Conservation (phyloP, 2,888 invertebrate species). For the Lasioglossum zephyrum region DNA sequence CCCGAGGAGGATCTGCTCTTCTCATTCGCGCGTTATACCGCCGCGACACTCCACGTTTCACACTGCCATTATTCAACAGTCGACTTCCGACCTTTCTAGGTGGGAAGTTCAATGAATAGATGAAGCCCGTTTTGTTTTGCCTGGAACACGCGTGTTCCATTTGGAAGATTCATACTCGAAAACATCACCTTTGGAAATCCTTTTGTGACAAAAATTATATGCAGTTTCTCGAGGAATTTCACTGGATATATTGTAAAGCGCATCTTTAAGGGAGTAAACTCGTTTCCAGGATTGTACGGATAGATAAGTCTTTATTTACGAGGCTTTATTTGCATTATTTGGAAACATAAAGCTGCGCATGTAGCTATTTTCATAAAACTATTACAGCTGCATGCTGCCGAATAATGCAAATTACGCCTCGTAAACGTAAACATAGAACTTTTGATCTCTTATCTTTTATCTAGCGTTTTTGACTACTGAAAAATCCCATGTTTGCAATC, state of each 20-base stretch:
- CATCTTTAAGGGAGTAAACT: background rate
- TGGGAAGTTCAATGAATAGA: background rate
- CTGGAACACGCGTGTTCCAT: background rate
- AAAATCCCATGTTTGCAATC: too few relatives aligned
- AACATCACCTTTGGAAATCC: background rate
- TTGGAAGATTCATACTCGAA: background rate
- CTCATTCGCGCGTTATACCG: slow-evolving; percentile 57
- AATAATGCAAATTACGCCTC: too few relatives aligned
- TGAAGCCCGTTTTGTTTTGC: background rate
- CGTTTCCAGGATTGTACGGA: too few relatives aligned
- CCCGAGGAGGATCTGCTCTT: slow-evolving; percentile 59
- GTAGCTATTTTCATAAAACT: too few relatives aligned
- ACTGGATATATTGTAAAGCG: background rate
- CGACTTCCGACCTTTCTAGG: slow-evolving; percentile 12
- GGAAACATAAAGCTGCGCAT: too few relatives aligned
- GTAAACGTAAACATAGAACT: too few relatives aligned
- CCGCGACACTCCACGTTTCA: slow-evolving; percentile 21
- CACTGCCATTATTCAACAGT: slow-evolving; percentile 11
- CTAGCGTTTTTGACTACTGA: too few relatives aligned
- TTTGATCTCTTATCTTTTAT: too few relatives aligned
- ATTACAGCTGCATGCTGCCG: too few relatives aligned
- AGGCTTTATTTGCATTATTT: too few relatives aligned
- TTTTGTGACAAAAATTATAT: background rate
- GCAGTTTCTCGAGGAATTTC: background rate
- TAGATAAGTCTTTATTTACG: too few relatives aligned